Evolutionary conservation across 2,888 invertebrate genomes (phyloP).

Genomic region (Hirtodrosophila trivittata): DNA sequence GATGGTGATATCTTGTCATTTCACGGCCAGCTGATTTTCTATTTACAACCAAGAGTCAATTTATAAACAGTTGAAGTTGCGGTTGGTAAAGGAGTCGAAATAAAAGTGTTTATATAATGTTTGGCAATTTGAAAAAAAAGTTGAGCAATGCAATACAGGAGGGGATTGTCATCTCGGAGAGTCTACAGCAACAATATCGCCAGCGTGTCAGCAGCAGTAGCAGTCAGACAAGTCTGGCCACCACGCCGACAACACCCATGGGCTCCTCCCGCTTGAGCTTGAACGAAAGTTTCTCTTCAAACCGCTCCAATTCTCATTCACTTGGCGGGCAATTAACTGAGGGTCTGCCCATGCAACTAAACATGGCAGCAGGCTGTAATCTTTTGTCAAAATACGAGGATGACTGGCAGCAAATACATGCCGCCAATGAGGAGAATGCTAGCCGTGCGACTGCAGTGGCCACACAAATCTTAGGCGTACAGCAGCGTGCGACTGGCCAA

Average conservation of each 20-base stretch:
- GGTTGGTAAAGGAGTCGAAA: slow-evolving; percentile 11
- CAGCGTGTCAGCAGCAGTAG: slow-evolving; percentile 65
- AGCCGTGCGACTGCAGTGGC: slow-evolving; percentile 84
- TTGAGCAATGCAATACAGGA: slow-evolving; percentile 84
- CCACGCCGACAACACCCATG: slow-evolving; percentile 40
- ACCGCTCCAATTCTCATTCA: slow-evolving; percentile 46
- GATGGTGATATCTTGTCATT: slow-evolving; percentile 27
- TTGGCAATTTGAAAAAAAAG: slow-evolving; percentile 84
- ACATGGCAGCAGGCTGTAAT: slow-evolving; percentile 87
- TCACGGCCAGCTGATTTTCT: slow-evolving; percentile 59
- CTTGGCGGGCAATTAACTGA: slow-evolving; percentile 50
- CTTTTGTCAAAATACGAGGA: slow-evolving; percentile 87
- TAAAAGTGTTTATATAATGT: slow-evolving; percentile 77
- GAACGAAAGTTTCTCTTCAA: slow-evolving; percentile 47
- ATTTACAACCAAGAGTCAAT: slow-evolving; percentile 39
- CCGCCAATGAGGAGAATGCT: slow-evolving; percentile 87
- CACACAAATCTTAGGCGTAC: slow-evolving; percentile 84
- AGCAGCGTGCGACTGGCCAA: slow-evolving; percentile 67
- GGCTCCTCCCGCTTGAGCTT: slow-evolving; percentile 28
- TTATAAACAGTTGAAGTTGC: slow-evolving; percentile 27
- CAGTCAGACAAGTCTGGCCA: slow-evolving; percentile 29
- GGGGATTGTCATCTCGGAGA: slow-evolving; percentile 83
- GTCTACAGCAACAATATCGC: slow-evolving; percentile 79
- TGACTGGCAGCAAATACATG: slow-evolving; percentile 87
- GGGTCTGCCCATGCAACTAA: slow-evolving; percentile 79